Base-by-base conservation (phyloP, 1,140 invertebrate species). In the Stegodyphus mimosarum region DNA sequence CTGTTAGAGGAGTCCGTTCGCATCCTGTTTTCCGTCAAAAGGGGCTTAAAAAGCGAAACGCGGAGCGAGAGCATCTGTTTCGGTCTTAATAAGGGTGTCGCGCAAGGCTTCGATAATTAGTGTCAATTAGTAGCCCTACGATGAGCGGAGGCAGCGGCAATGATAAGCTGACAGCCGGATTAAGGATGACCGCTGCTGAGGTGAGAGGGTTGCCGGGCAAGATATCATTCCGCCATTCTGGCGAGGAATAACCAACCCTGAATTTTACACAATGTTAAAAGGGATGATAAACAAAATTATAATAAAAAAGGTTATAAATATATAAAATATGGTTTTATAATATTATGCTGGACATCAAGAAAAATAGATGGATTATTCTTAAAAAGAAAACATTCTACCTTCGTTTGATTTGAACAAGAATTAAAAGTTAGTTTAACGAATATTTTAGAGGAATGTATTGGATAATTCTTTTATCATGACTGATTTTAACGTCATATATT, bases 131-230 rank as follows among this genome's bases (percentile, higher is more conserved):
- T 51, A 79, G 67, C 66, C 51, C 75, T 64, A 52, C 75, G 75
- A 66, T 77, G 75, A 75, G 53, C 53, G 55, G 73, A 15, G 55
- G 55, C 55, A 9, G 13, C 63, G 74, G 17, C 77, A 69, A 79
- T 79, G 77, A 79, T 79, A 79, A 79, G 77, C 77, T 79, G 77
- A 79, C 77, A 79, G 77, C 66, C 9, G 77, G 77, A 79, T 79
- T 79, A 79, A 60, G 77, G 77, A 79, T 70, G 77, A 70, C 77
- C 77, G 64, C 67, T 60, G 55, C 55, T 11, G 9, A 17, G 11
- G 50, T 64, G 10, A 71, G 10, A 33, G 63, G 75, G 75, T 77
- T 77, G 75, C 75, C 50, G 15, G 55, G 9, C 15, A 60, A 15
- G 9, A 15, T 11, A 11, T 15, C 15, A 11, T 15, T 11, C 15